Evolutionary conservation across 1,140 invertebrate genomes (phyloP), one percentile per base, ranked within the genome.

Genomic region (Uloborus diversus): DNA sequence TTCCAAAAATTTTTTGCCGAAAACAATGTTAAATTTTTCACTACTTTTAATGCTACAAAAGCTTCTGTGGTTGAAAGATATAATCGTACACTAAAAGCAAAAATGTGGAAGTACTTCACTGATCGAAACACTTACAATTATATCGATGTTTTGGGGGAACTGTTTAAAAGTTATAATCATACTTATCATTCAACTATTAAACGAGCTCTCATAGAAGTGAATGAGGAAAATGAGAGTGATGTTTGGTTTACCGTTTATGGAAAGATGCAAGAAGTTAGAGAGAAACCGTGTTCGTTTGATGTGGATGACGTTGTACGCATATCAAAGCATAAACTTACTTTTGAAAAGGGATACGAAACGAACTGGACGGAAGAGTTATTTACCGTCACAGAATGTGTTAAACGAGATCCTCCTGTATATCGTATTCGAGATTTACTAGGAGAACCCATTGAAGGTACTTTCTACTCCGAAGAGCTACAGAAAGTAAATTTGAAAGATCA

Each of bases 31-130:
- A 85, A 88, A 81, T 82, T 87, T 80, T 89, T 87, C 81, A 86
- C 82, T 3, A 87, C 87, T 27, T 87, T 84, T 83, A 85, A 82
- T 64, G 82, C 82, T 37, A 84, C 85, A 56, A 90, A 89, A 85
- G 87, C 86, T n/a, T 84, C 85, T 20, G 85, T 88, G 56, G 85
- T 86, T 37, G 88, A 89, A 84, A 57, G 88, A 75, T 87, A 88
- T 64, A 88, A 87, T 83, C 81, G 86, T 79, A 89, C 87, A 30
- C 73, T 89, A 57, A 89, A 88, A 85, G 80, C 65, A 25, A 86
- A 84, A 81, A 85, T 89, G 80, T 89, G 83, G 80, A 85, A 84
- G 61, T 87, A 81, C 30, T 88, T 89, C 79, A 86, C 85, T 82
- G 70, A 84, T 62, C 79, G 84, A 25, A 86, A 86, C 4, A 85